phyloP scores from a whole-genome alignment of 2,113 vertebrate species.

The Podiceps cristatus region DNA sequence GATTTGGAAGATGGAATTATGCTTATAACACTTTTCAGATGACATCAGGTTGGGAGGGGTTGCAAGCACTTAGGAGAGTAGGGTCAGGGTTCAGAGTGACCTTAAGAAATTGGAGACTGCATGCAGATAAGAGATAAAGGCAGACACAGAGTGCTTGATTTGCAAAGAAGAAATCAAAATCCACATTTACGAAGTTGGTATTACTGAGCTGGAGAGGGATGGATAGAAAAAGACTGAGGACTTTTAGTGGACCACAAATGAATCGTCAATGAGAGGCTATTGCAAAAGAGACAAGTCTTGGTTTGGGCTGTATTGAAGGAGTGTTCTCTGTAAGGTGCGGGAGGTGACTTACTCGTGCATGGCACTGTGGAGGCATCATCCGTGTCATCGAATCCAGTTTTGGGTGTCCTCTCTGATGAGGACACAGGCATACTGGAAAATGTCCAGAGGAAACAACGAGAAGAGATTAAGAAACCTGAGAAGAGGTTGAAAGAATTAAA shows the following conservation, averaged over 20 bases:
- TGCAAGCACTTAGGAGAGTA: not conserved
- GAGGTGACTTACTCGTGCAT: not conserved
- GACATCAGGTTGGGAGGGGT: not conserved
- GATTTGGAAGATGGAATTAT: not conserved
- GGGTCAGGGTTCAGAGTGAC: constrained; percentile 14
- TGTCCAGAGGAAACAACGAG: not conserved
- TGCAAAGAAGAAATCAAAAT: not conserved
- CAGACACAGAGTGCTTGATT: not conserved
- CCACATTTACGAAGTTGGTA: not conserved
- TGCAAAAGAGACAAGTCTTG: not conserved
- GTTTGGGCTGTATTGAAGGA: not conserved
- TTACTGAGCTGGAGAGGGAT: not conserved
- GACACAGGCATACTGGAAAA: not conserved
- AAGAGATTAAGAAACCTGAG: not conserved
- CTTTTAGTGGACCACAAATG: not conserved
- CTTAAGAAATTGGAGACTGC: constrained; percentile 3
- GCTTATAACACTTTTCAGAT: not conserved
- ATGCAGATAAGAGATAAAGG: constrained; percentile 36
- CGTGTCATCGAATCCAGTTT: not conserved
- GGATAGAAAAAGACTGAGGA: not conserved
- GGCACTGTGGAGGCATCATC: not conserved
- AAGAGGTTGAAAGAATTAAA: not conserved
- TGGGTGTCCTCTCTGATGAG: not conserved
- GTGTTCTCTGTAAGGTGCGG: rapidly evolving
- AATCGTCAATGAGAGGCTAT: not conserved